A percentile compares a stretch with the other conserved stretches of the same genome.
Conservation (phyloP, 2,888 invertebrate species). For the Entomobrya multifasciata region DNA sequence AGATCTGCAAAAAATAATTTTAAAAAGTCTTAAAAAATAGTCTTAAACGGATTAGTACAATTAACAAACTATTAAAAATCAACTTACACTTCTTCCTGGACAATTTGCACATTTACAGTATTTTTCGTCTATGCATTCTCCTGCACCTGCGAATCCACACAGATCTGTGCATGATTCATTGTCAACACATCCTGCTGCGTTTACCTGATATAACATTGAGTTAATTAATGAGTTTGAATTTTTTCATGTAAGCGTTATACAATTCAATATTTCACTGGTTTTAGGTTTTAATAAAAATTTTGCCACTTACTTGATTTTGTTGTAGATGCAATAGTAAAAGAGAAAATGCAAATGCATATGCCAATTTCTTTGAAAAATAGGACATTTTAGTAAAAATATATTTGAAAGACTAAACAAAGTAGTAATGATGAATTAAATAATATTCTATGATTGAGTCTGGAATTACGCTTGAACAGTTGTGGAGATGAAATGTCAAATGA, state of each 20-base stretch:
- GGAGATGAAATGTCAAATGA: no score
- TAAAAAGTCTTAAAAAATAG: not conserved
- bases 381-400: no score
- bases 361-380: not conserved
- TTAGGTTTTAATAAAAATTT: no score
- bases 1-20: conserved; percentile 29
- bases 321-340: no score
- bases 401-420: no score
- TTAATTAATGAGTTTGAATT: not conserved
- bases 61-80: not conserved
- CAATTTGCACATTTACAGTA: conserved; percentile 61
- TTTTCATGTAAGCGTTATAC: not conserved
- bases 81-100: conserved; percentile 47
- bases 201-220: conserved; percentile 6
- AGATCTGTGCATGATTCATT: conserved; percentile 49
- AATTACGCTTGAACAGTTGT: no score
- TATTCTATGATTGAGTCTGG: no score
- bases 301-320: no score
- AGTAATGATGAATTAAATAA: no score
- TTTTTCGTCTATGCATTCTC: conserved; percentile 45
- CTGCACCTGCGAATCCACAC: conserved; percentile 56
- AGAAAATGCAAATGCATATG: no score
- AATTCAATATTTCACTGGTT: no score
- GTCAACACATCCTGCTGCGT: conserved; percentile 34
- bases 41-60: not conserved